These are phyloP conservation scores for Archilochus colubris DNA, from an alignment of 2,113 vertebrate species.

Conservation along the genomic window DNA sequence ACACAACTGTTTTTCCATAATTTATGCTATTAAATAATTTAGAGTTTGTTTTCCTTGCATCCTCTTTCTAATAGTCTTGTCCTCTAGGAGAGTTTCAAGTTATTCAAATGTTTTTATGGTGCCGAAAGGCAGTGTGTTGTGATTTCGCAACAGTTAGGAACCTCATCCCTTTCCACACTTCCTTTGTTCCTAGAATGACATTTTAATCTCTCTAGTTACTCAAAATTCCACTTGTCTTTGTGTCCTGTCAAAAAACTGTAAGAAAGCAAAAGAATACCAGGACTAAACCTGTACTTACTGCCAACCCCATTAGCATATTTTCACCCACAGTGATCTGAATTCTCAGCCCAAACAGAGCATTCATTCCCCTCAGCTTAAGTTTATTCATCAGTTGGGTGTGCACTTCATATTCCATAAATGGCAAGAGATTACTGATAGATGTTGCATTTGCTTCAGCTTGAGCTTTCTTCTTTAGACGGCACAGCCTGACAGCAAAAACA, in stretches of 20 bases:
- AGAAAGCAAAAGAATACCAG: not conserved
- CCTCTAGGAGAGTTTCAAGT: not conserved
- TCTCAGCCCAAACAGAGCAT: constrained; percentile 91
- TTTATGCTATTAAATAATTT: not conserved
- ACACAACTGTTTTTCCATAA: not conserved
- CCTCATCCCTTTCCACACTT: not conserved
- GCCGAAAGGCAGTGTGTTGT: not conserved
- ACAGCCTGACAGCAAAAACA: constrained; percentile 78
- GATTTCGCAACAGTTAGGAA: not conserved
- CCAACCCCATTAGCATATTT: constrained; percentile 95
- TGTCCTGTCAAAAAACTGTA: not conserved
- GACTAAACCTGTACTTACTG: constrained; percentile 81
- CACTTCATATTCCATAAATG: constrained; percentile 98
- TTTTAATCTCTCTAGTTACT: not conserved
- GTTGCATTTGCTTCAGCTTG: constrained; percentile 97
- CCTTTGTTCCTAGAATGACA: not conserved
- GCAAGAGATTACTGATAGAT: constrained; percentile 92
- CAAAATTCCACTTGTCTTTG: not conserved
- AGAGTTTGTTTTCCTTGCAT: not conserved
- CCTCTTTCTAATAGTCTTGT: not conserved
- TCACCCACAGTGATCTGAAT: constrained; percentile 97
- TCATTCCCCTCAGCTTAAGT: constrained; percentile 95
- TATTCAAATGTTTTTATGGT: not conserved
- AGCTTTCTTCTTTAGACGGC: constrained; percentile 95
- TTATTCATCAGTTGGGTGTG: constrained; percentile 99